Evolutionary conservation across 1,140 invertebrate genomes (phyloP).

Genomic region (Drosophila micromelanica): DNA sequence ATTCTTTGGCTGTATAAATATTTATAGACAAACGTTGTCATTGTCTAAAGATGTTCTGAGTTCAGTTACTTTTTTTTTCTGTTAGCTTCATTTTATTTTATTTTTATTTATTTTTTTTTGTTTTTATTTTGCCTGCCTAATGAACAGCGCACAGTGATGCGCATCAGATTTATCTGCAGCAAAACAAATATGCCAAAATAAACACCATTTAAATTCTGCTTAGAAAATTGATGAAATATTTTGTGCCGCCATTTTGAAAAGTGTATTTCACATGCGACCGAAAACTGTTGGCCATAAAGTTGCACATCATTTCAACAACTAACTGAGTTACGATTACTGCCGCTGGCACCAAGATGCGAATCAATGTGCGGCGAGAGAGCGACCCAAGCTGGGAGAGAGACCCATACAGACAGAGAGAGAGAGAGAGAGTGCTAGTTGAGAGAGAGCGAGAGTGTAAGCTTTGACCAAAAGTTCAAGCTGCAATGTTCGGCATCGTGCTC

Average conservation of each 20-base stretch:
- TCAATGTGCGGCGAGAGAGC: slow-evolving; percentile 26
- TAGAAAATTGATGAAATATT: too few relatives aligned
- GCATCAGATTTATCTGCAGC: not conserved
- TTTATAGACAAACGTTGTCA: slow-evolving; percentile 73
- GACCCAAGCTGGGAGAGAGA: slow-evolving; percentile 2
- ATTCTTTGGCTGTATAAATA: slow-evolving; percentile 62
- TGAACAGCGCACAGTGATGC: slow-evolving; percentile 9
- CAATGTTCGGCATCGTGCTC: not conserved
- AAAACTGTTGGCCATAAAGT: slow-evolving; percentile 19
- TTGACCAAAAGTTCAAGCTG: slow-evolving; percentile 5
- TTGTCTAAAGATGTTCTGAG: slow-evolving; percentile 66
- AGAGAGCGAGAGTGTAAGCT: slow-evolving; percentile 20
- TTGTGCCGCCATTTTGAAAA: slow-evolving; percentile 29
- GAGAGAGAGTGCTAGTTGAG: not conserved
- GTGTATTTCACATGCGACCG: not conserved
- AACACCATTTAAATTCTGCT: not conserved
- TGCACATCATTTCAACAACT: slow-evolving; percentile 39
- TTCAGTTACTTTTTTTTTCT: slow-evolving; percentile 13
- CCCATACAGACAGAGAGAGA: not conserved
- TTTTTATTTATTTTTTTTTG: not conserved
- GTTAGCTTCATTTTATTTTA: not conserved
- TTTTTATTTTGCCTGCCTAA: not conserved
- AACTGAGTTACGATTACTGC: slow-evolving; percentile 37
- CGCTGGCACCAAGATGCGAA: slow-evolving; percentile 11
- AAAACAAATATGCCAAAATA: not conserved